Percentiles rank a stretch among this genome's conserved stretches.
phyloP scores from a whole-genome alignment of 2,888 invertebrate species.

The Hypselothyrea guttata region DNA sequence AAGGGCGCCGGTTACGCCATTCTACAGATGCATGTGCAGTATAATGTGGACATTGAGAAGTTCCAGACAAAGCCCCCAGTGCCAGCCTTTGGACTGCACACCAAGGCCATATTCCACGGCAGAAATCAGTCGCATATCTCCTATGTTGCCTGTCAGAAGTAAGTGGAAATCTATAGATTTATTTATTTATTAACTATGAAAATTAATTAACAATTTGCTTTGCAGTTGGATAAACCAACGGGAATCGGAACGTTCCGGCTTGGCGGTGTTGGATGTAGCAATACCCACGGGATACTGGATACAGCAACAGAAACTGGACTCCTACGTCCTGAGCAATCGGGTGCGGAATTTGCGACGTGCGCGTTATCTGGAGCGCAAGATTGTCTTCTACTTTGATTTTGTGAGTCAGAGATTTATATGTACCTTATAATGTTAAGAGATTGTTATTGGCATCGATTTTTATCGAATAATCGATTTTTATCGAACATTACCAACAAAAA shows the following conservation, averaged over 20 bases:
- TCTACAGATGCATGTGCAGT: conserved; percentile 95
- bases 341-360: conserved; percentile 93
- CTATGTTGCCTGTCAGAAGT: conserved; percentile 94
- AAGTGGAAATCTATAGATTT: too few species aligned
- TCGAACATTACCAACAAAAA: too few species aligned
- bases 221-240: conserved; percentile 89
- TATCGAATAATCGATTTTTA: too few species aligned
- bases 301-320: conserved; percentile 94
- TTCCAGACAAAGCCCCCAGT: conserved; percentile 93
- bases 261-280: conserved; percentile 93
- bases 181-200: too few species aligned
- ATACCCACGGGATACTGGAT: conserved; percentile 96
- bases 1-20: conserved; percentile 97
- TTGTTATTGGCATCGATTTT: too few species aligned
- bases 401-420: conserved; percentile 87
- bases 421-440: too few species aligned
- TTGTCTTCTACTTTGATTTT: conserved; percentile 96
- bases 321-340: conserved; percentile 90
- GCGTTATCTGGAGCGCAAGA: conserved; percentile 90
- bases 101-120: conserved; percentile 90
- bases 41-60: conserved; percentile 92
- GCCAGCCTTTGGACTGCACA: conserved; percentile 89
- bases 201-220: too few species aligned
- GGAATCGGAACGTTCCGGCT: conserved; percentile 92
- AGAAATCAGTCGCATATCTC: conserved; percentile 96